Conservation (phyloP, 2,113 vertebrate genomes). For the Mesembrinibis cayennensis region DNA sequence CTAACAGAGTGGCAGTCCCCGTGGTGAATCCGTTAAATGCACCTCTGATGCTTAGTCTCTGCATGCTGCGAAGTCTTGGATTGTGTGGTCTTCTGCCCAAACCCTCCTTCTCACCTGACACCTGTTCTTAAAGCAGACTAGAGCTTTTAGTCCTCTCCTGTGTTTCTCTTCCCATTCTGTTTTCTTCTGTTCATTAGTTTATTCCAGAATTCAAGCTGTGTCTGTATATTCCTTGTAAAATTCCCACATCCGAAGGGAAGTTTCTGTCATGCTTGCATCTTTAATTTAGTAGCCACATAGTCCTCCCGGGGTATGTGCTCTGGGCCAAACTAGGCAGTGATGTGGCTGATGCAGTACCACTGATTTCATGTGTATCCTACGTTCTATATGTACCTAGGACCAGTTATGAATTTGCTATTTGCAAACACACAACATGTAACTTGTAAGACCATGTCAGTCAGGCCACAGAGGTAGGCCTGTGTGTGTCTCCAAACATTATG, state of each 20-base stretch:
- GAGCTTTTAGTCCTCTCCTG: background rate
- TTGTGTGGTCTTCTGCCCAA: fast-evolving
- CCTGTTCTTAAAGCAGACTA: background rate
- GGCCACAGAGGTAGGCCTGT: background rate
- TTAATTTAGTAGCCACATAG: background rate
- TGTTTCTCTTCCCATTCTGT: background rate
- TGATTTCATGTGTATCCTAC: background rate
- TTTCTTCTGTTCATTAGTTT: background rate
- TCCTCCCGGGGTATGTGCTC: background rate
- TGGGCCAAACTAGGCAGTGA: background rate
- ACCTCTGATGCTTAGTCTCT: background rate
- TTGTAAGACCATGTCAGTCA: background rate
- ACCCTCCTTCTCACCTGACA: background rate
- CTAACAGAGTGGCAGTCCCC: background rate
- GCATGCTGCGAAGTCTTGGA: background rate
- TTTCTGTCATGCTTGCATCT: background rate
- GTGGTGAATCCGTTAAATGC: background rate
- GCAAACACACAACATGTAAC: background rate
- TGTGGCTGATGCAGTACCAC: background rate
- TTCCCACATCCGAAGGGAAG: background rate
- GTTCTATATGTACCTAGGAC: background rate
- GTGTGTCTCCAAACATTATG: background rate
- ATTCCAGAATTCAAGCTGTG: background rate
- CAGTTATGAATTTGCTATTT: background rate
- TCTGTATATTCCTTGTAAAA: background rate